Evolutionary conservation across 2,113 vertebrate genomes (phyloP).

Genomic region (Progne subis): DNA sequence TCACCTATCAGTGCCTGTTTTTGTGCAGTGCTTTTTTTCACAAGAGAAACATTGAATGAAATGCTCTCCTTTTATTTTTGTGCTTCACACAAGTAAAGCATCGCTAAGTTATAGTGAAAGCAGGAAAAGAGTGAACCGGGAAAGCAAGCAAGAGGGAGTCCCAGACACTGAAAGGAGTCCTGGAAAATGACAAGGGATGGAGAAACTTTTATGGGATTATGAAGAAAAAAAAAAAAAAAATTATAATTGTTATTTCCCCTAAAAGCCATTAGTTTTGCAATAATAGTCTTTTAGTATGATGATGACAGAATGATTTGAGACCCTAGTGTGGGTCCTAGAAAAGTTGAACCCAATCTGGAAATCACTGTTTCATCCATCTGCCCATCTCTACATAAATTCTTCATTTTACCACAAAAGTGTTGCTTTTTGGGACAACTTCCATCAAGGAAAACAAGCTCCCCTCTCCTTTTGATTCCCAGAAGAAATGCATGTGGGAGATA

Average conservation of each 20-base stretch:
- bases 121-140: background rate
- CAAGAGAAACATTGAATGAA: background rate
- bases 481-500: background rate
- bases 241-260: background rate
- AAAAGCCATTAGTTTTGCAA: background rate
- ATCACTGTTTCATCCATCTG: background rate
- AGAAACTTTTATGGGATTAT: background rate
- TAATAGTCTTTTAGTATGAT: background rate
- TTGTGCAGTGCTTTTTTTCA: background rate
- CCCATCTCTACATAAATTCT: background rate
- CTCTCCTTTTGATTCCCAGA: background rate
- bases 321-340: background rate
- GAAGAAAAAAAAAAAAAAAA: background rate
- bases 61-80: background rate
- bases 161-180: background rate
- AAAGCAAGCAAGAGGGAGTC: background rate
- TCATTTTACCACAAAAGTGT: background rate
- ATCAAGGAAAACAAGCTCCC: background rate
- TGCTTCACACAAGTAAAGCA: background rate
- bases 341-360: background rate
- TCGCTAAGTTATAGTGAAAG: background rate
- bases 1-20: background rate
- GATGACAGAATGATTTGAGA: slow-evolving; percentile 21
- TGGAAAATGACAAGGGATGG: background rate
- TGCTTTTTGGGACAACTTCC: background rate